Percentiles rank a stretch among this genome's conserved stretches.
Evolutionary conservation across 2,113 vertebrate species (phyloP).

Genomic region (Catagonus wagneri): DNA sequence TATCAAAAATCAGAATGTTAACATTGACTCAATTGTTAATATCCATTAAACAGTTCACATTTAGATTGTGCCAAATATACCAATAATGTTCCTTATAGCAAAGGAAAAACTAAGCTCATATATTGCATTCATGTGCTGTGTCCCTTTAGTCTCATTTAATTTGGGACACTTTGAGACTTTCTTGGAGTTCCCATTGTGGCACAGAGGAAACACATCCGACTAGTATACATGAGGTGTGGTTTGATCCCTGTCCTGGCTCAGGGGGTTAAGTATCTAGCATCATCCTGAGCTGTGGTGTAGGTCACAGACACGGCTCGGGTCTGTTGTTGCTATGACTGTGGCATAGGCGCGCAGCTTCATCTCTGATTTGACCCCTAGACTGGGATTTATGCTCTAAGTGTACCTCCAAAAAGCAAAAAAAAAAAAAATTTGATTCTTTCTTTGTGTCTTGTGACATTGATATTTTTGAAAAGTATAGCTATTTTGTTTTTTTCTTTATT

Average conservation of each 20-base stretch:
- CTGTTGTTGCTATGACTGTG: too few species aligned
- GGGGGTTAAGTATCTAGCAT: too few species aligned
- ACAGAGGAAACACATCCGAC: too few species aligned
- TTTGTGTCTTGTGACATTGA: not conserved
- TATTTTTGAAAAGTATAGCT: not conserved
- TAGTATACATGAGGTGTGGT: too few species aligned
- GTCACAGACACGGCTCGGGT: too few species aligned
- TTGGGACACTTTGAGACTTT: not conserved
- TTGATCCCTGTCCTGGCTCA: too few species aligned
- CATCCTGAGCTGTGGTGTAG: too few species aligned
- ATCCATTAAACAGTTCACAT: not conserved
- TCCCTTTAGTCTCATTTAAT: not conserved
- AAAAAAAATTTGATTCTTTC: not conserved
- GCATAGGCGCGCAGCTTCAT: too few species aligned
- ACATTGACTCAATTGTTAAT: not conserved
- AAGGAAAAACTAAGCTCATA: not conserved
- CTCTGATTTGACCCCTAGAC: too few species aligned
- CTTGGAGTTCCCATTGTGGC: too few species aligned
- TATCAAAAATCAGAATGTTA: not conserved
- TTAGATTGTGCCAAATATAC: not conserved
- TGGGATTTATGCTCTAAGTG: too few species aligned
- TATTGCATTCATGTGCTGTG: not conserved
- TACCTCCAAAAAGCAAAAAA: too few species aligned
- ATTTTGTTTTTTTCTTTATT: not conserved
- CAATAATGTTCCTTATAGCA: not conserved